Conservation (phyloP, 1,140 invertebrate genomes). For the Watersipora subatra region DNA sequence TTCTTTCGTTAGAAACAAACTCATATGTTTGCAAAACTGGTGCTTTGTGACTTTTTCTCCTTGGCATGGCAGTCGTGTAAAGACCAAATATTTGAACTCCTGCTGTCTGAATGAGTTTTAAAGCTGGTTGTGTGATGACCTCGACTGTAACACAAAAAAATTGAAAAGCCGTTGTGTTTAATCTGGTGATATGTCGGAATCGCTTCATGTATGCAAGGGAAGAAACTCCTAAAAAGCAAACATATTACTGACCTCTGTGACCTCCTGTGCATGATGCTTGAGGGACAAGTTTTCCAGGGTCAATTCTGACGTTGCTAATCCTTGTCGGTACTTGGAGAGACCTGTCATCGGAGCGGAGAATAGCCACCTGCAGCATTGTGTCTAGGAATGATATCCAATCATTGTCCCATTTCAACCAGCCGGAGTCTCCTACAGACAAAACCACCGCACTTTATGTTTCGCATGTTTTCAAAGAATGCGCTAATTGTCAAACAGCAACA, state of each 20-base stretch:
- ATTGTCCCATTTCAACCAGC: constrained; percentile 54
- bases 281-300: too few relatives aligned
- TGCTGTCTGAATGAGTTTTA: constrained; percentile 66
- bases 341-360: constrained; percentile 56
- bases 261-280: too few relatives aligned
- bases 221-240: too few relatives aligned
- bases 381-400: constrained; percentile 90
- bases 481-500: background rate
- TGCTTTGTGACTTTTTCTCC: constrained; percentile 53
- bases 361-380: constrained; percentile 81
- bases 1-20: constrained; percentile 53
- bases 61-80: constrained; percentile 74
- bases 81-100: constrained; percentile 79
- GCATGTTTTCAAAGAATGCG: too few relatives aligned
- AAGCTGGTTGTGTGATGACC: constrained; percentile 59
- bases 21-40: constrained; percentile 68
- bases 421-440: constrained; percentile 18
- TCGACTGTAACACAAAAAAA: constrained; percentile 19
- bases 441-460: background rate
- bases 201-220: constrained; percentile 13
- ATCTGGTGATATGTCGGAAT: too few relatives aligned
- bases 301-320: constrained; percentile 63
- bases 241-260: too few relatives aligned
- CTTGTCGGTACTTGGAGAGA: constrained; percentile 73
- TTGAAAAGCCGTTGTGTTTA: too few relatives aligned